These are phyloP conservation scores for Bovichtus diacanthus DNA, from an alignment of 2,797 vertebrate genomes.

Conservation along the genomic window DNA sequence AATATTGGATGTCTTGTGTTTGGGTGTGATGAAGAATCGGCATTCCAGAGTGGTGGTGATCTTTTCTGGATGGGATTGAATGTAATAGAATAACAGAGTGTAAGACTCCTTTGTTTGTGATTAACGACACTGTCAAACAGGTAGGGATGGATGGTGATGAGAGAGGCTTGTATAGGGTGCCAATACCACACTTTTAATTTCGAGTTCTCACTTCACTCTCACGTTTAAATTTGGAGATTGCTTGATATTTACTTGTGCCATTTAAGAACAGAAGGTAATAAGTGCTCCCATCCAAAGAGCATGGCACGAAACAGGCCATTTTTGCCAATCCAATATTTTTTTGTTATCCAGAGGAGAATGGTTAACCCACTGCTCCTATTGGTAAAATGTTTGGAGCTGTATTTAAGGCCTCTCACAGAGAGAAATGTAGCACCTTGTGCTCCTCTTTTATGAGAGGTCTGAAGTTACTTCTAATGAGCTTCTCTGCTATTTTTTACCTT, in stretches of 20 bases:
- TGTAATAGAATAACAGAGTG: constrained; percentile 12
- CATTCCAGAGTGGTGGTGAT: neutral
- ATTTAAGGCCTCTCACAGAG: constrained; percentile 13
- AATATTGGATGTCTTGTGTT: neutral
- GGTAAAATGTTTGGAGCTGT: constrained; percentile 25
- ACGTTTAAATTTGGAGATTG: constrained; percentile 53
- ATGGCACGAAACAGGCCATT: constrained; percentile 7
- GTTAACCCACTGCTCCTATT: constrained; percentile 12
- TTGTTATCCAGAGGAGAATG: constrained; percentile 17
- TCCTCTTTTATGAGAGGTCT: constrained; percentile 11
- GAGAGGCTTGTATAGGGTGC: constrained; percentile 19
- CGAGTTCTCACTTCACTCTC: constrained; percentile 38
- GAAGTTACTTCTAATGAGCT: constrained; percentile 20
- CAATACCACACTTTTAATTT: constrained; percentile 65
- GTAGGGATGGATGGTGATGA: constrained; percentile 37
- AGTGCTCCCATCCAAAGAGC: constrained; percentile 32
- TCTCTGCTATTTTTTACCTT: constrained; percentile 1
- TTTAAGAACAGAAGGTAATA: constrained; percentile 44
- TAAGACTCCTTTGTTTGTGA: constrained; percentile 29
- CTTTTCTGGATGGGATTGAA: constrained; percentile 18
- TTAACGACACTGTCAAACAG: constrained; percentile 35
- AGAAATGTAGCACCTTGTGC: neutral
- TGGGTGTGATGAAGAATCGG: neutral
- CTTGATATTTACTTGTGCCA: constrained; percentile 39
- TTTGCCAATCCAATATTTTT: constrained; percentile 12